Conservation (phyloP, 2,797 vertebrate genomes). For the Mus spretus region DNA sequence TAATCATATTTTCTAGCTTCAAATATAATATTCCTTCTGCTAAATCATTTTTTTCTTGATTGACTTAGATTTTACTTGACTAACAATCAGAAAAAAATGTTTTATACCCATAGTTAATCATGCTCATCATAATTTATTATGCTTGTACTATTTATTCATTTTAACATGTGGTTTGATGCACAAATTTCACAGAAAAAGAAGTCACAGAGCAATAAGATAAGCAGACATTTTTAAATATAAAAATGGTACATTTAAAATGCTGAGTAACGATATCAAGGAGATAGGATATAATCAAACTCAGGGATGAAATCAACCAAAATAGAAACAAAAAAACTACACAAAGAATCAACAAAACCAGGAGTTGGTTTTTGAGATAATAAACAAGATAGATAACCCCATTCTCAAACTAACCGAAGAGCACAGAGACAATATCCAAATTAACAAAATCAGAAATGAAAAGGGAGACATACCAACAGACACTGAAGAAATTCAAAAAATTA, state of each 20-base stretch:
- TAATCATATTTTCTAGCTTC: not conserved
- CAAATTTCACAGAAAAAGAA: constrained; percentile 20
- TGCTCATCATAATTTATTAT: not conserved
- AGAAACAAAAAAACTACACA: too few species aligned
- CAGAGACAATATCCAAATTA: too few species aligned
- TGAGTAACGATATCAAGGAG: not conserved
- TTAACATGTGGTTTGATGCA: not conserved
- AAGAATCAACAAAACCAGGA: too few species aligned
- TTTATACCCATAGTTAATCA: not conserved
- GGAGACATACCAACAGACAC: too few species aligned
- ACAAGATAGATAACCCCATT: too few species aligned
- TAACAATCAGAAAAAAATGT: not conserved
- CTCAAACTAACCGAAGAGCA: too few species aligned
- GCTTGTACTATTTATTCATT: not conserved
- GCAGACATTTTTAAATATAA: not conserved
- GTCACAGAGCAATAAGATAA: not conserved
- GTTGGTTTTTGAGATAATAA: too few species aligned
- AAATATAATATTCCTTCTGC: not conserved
- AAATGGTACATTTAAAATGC: not conserved
- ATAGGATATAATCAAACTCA: too few species aligned
- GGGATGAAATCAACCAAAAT: too few species aligned
- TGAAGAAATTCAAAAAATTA: too few species aligned
- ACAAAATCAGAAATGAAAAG: too few species aligned
- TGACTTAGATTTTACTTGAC: constrained; percentile 7
- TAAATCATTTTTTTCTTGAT: not conserved